Conservation (phyloP, 2,888 invertebrate species). For the Trachelus iudaicus region DNA sequence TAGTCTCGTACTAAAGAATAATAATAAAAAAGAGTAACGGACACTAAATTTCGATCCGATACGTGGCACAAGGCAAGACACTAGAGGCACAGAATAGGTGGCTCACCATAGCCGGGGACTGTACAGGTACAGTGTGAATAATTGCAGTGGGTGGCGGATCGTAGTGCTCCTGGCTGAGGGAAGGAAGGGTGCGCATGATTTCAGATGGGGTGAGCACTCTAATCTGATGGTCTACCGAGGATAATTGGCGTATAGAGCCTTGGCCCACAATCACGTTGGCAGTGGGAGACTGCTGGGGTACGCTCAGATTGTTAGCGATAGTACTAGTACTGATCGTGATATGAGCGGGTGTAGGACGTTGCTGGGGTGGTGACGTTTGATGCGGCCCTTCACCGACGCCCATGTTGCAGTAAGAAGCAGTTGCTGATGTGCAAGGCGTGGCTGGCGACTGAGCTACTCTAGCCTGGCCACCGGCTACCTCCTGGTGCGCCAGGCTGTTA, state of each 20-base stretch:
- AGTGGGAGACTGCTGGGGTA: conserved; percentile 51
- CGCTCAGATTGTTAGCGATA: conserved; percentile 46
- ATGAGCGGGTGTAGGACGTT: conserved; percentile 36
- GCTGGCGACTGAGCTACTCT: conserved; percentile 57
- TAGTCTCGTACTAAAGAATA: neutral
- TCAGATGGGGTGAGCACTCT: conserved; percentile 89
- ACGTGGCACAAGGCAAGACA: conserved; percentile 61
- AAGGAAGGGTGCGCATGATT: conserved; percentile 91
- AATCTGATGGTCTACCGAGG: conserved; percentile 81
- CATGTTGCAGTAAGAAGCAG: conserved; percentile 48
- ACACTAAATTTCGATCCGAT: conserved; percentile 50
- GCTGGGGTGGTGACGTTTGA: conserved; percentile 52
- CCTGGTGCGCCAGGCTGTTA: conserved; percentile 56
- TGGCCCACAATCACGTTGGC: conserved; percentile 62
- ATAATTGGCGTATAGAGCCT: conserved; percentile 66
- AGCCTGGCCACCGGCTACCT: conserved; percentile 47
- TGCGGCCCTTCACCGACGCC: conserved; percentile 57
- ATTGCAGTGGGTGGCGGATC: conserved; percentile 71
- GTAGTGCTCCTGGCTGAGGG: conserved; percentile 80
- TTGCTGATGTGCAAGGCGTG: conserved; percentile 45
- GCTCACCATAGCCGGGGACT: conserved; percentile 67
- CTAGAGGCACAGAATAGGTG: conserved; percentile 64
- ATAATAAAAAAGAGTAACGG: conserved; percentile 2
- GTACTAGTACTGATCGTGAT: conserved; percentile 50
- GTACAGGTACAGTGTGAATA: conserved; percentile 67